These are phyloP conservation scores for Neopipo cinnamomea DNA, from an alignment of 2,113 vertebrate genomes.

Conservation along the genomic window DNA sequence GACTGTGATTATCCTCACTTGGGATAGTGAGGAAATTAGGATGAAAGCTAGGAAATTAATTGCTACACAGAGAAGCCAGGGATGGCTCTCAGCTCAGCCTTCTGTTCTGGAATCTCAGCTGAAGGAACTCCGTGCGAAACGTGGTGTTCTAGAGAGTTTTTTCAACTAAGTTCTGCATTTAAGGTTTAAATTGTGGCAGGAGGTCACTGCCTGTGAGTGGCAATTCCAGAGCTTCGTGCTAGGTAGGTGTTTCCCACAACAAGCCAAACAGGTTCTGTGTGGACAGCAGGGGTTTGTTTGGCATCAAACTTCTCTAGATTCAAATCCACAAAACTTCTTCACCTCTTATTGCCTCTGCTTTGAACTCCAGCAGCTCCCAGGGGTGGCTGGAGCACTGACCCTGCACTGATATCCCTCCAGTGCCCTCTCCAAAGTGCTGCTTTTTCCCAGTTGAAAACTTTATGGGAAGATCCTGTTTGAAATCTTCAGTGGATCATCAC, in stretches of 20 bases:
- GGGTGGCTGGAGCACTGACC: background rate
- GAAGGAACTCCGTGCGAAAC: background rate
- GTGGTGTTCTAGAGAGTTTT: rapidly evolving
- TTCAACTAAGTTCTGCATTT: background rate
- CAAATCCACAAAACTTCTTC: background rate
- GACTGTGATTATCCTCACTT: background rate
- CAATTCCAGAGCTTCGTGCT: background rate
- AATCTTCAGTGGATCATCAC: background rate
- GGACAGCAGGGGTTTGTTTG: background rate
- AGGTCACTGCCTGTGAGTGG: background rate
- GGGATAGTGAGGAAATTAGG: background rate
- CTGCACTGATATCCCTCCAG: background rate
- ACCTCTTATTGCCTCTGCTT: background rate
- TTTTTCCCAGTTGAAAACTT: background rate
- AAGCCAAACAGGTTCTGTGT: background rate
- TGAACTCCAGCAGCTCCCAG: background rate
- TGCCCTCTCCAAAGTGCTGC: background rate
- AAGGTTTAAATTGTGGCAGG: background rate
- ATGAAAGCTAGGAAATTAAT: background rate
- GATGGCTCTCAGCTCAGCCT: background rate
- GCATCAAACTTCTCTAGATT: background rate
- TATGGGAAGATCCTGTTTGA: background rate
- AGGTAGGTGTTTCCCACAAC: background rate
- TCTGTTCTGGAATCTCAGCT: background rate
- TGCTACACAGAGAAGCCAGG: background rate